Base-by-base conservation (phyloP, 2,888 invertebrate genomes). In the Anticlea derivata region DNA sequence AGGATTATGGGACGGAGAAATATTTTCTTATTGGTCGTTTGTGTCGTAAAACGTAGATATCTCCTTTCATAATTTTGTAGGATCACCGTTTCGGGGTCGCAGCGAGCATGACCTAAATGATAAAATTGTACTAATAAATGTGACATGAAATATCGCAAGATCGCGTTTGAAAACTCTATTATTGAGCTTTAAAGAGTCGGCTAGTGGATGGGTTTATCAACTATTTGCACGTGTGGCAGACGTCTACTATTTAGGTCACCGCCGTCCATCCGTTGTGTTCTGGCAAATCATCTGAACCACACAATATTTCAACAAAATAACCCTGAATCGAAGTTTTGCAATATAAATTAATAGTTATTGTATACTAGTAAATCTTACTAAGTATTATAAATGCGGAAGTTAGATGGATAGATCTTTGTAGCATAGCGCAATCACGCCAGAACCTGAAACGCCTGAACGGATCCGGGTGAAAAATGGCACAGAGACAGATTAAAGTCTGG, bases 31-130 rank as follows among this genome's bases (percentile, higher is more conserved):
- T 61, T 61, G 57, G 54, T 55, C 58, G 60, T 43, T 51, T 57
- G 55, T 51, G 61, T 66, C 67, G 67, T 73, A 70, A 70, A 68
- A 63, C 62, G 43, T 51, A 58, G 59, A 66, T 69, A 62, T 60
- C 55, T 64, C 46, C 50, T 50, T 55, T 65, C 59, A 65, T 71
- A 63, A 70, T 65, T 66, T 63, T 58, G 49, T 51, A 51, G 60
- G 58, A 61, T 60, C 58, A 34, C 54, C 37, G 47, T 50, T 41
- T 37, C 52, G 52, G 47, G 48, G 53, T 38, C 46, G 46, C 34
- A 26, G 34, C 26, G 49, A 37, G 43, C 47, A 45, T 43, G 39
- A 51, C 50, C 44, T 54, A 50, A 50, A 40, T 49, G 51, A 51
- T 51, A 44, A 49, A 29, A 43, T 39, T 50, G 30, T 41, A 34